phyloP scores from a whole-genome alignment of 2,797 vertebrate genomes.

The Bovichtus variegatus region DNA sequence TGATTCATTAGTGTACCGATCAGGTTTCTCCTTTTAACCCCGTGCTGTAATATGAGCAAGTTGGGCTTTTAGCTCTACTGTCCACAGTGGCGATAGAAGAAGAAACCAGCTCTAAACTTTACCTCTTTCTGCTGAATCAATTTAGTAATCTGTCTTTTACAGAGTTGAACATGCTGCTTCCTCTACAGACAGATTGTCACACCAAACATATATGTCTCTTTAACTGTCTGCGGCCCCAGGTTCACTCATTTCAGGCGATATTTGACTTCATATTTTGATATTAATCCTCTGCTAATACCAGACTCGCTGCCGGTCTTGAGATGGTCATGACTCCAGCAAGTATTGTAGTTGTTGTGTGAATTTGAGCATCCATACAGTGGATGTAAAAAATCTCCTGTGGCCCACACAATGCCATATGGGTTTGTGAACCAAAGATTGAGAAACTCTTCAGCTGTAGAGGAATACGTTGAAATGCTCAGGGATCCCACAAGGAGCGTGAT shows the following conservation, averaged over 20 bases:
- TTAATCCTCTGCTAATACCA: neutral
- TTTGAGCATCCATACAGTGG: no score
- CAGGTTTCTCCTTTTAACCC: conserved; percentile 23
- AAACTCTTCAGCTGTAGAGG: no score
- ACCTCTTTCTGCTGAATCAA: conserved; percentile 36
- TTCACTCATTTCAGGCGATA: conserved; percentile 16
- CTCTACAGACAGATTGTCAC: conserved; percentile 1
- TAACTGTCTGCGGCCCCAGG: neutral
- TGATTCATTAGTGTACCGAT: conserved; percentile 1
- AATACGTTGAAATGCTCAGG: neutral
- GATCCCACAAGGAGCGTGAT: neutral
- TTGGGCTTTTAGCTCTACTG: neutral
- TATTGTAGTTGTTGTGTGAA: conserved; percentile 31
- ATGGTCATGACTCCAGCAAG: conserved; percentile 44
- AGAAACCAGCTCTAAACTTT: conserved; percentile 2
- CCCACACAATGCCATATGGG: no score
- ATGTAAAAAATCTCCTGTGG: no score
- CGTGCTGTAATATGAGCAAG: conserved; percentile 9
- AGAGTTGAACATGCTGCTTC: conserved; percentile 19
- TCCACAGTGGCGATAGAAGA: conserved; percentile 8
- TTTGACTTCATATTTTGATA: conserved; percentile 23
- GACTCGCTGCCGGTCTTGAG: neutral
- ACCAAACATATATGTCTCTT: conserved; percentile 26
- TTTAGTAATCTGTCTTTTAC: conserved; percentile 9
- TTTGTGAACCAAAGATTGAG: no score